These are phyloP conservation scores for Rapana venosa DNA, from an alignment of 2,888 invertebrate genomes.

Conservation along the genomic window DNA sequence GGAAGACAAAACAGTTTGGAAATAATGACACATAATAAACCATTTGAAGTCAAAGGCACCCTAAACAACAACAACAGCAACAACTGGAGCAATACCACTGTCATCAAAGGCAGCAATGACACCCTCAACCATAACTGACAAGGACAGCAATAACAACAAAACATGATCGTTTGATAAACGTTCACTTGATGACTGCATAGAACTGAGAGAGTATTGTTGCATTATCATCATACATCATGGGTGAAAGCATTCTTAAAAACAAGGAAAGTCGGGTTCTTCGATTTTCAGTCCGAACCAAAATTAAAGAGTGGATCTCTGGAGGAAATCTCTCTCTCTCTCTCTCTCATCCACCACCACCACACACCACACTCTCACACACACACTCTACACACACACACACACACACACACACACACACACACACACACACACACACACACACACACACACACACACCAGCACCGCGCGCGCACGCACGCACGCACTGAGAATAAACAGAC, in stretches of 20 bases:
- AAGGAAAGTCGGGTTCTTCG: background rate
- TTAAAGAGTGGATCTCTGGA: background rate
- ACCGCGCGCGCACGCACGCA: background rate
- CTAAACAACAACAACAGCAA: background rate
- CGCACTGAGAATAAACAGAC: background rate
- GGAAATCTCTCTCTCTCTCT: background rate
- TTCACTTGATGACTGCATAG: no score
- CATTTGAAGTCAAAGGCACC: background rate
- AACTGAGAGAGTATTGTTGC: background rate
- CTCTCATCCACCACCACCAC: background rate
- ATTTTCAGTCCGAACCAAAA: background rate
- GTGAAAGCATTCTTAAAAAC: background rate
- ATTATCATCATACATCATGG: background rate
- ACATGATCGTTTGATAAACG: no score
- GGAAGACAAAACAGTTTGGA: background rate
- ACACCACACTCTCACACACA: background rate
- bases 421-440: background rate
- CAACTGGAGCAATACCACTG: background rate
- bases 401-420: slow-evolving; percentile 1
- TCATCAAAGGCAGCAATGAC: background rate
- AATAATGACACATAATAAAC: background rate
- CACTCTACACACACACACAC: background rate
- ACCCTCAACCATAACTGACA: background rate
- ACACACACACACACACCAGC: slow-evolving; percentile 2
- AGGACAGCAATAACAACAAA: background rate